Evolutionary conservation across 35 echinoderm and acorn worm genomes (phyloP).

Genomic region (Heliocidaris tuberculata): DNA sequence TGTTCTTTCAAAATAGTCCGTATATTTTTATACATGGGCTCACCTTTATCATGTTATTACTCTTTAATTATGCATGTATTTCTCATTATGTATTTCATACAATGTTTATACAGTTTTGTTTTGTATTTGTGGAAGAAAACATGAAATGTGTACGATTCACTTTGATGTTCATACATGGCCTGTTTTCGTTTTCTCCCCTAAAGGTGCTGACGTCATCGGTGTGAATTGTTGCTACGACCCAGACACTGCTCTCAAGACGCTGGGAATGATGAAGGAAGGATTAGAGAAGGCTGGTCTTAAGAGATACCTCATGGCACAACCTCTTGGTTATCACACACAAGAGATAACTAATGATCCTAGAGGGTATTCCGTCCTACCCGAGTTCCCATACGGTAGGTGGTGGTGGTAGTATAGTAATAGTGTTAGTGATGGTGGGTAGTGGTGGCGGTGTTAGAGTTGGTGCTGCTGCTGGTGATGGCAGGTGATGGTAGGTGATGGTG

Average conservation of each 20-base stretch:
- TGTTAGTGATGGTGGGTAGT: background rate
- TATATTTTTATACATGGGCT: too few relatives aligned
- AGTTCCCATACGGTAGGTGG: slow-evolving; percentile 78
- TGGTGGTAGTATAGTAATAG: background rate
- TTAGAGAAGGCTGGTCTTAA: slow-evolving; percentile 63
- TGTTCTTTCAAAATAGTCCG: too few relatives aligned
- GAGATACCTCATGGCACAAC: slow-evolving; percentile 72
- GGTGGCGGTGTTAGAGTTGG: too few relatives aligned
- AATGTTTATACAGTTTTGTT: too few relatives aligned
- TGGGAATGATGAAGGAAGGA: slow-evolving; percentile 72
- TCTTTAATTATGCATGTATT: too few relatives aligned
- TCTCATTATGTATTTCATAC: too few relatives aligned
- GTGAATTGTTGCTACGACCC: slow-evolving; percentile 83
- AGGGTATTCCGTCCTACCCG: slow-evolving; percentile 66
- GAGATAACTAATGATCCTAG: slow-evolving; percentile 47
- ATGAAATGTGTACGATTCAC: too few relatives aligned
- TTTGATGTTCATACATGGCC: too few relatives aligned
- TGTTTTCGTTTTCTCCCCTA: background rate
- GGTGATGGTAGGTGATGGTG: too few relatives aligned
- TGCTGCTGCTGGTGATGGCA: too few relatives aligned
- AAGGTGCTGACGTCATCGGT: slow-evolving; percentile 79
- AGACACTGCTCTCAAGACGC: slow-evolving; percentile 56
- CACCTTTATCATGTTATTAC: too few relatives aligned
- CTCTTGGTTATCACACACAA: slow-evolving; percentile 73
- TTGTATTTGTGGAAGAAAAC: too few relatives aligned